A percentile compares a stretch with the other conserved stretches of the same genome.
Evolutionary conservation across 2,797 vertebrate species (phyloP).

Genomic region (Nyctibius grandis): DNA sequence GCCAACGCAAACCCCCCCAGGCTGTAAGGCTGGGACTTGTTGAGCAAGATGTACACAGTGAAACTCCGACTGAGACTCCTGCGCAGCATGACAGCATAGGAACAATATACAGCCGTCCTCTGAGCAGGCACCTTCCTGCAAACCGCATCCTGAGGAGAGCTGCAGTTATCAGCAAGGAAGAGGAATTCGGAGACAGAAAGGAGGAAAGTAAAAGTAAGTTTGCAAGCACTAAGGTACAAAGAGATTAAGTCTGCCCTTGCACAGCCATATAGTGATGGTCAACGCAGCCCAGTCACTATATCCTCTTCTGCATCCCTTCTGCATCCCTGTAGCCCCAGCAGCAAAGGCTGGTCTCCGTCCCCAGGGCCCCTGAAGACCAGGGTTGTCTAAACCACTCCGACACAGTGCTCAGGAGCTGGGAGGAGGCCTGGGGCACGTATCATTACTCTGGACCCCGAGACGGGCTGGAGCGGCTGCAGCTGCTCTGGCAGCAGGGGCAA

Average conservation of each 20-base stretch:
- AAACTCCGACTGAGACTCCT: not conserved
- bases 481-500: not conserved
- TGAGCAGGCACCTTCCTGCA: not conserved
- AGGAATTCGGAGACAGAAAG: not conserved
- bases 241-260: not conserved
- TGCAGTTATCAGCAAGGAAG: not conserved
- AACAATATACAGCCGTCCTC: fast-evolving
- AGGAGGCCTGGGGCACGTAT: not conserved
- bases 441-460: not conserved
- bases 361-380: not conserved
- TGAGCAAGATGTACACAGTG: not conserved
- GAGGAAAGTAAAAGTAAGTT: not conserved
- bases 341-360: not conserved
- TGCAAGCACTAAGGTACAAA: not conserved
- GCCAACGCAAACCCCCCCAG: not conserved
- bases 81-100: fast-evolving
- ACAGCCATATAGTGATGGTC: not conserved
- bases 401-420: not conserved
- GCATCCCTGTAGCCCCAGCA: not conserved
- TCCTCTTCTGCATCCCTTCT: not conserved
- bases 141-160: fast-evolving
- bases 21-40: not conserved
- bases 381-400: not conserved
- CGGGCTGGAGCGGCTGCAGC: not conserved
- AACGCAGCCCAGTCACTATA: not conserved